These are phyloP conservation scores for Drosophila asahinai DNA, from an alignment of 1,140 invertebrate species.

Conservation along the genomic window DNA sequence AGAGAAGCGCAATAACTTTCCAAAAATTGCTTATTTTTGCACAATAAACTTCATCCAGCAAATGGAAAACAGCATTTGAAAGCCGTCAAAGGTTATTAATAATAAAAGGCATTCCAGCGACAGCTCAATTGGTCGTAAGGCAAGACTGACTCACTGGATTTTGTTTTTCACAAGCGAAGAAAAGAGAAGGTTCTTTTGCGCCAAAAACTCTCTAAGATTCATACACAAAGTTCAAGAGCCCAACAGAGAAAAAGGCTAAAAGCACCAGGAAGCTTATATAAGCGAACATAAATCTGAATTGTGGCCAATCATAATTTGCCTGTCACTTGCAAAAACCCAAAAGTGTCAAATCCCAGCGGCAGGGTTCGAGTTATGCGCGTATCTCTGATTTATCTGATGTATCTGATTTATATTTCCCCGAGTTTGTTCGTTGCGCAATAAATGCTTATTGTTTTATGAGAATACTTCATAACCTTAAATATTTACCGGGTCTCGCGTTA, in stretches of 20 bases:
- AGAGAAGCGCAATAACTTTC: no score
- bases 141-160: background rate
- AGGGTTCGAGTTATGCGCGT: slow-evolving; percentile 21
- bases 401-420: slow-evolving; percentile 7
- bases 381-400: slow-evolving; percentile 16
- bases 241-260: background rate
- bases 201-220: no score
- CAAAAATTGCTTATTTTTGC: background rate
- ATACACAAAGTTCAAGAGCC: background rate
- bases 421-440: background rate
- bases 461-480: background rate
- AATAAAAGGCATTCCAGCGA: slow-evolving; percentile 9
- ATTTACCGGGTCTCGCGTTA: slow-evolving; percentile 3
- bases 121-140: background rate
- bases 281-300: slow-evolving; percentile 39
- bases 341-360: slow-evolving; percentile 9
- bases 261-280: slow-evolving; percentile 5
- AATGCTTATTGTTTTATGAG: slow-evolving; percentile 14
- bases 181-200: background rate
- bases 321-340: slow-evolving; percentile 36
- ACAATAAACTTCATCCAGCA: slow-evolving; percentile 11
- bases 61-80: background rate
- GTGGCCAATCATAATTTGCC: slow-evolving; percentile 23
- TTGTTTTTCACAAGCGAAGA: background rate
- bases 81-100: slow-evolving; percentile 7